phyloP scores from a whole-genome alignment of 2,797 vertebrate species.

The Oreochromis grahami region DNA sequence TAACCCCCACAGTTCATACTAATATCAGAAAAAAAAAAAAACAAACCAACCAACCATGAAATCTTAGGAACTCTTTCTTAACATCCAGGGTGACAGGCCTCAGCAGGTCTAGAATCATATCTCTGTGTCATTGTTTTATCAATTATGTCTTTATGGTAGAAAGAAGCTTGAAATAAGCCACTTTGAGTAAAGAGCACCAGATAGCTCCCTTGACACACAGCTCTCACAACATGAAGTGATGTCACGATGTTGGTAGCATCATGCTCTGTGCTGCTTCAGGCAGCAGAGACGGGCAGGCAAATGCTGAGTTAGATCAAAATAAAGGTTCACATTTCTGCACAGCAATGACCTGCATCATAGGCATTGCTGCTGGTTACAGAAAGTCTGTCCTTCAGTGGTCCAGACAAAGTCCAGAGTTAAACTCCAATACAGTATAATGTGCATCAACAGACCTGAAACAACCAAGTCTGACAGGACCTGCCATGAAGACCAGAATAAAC shows the following conservation, averaged over 20 bases:
- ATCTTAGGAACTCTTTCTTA: background rate
- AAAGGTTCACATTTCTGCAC: background rate
- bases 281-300: background rate
- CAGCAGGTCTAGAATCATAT: background rate
- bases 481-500: background rate
- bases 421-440: background rate
- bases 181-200: background rate
- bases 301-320: background rate
- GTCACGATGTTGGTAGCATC: background rate
- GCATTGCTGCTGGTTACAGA: fast-evolving
- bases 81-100: background rate
- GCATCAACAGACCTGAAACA: background rate
- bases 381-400: background rate
- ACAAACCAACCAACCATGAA: background rate
- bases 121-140: background rate
- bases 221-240: background rate
- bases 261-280: background rate
- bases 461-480: background rate
- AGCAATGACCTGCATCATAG: background rate
- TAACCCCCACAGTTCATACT: background rate
- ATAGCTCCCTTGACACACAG: fast-evolving
- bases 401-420: background rate
- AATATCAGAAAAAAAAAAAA: background rate
- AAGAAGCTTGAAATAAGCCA: background rate
- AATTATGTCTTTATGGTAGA: background rate